phyloP scores from a whole-genome alignment of 1,140 invertebrate species.

The Drosophila repleta region DNA sequence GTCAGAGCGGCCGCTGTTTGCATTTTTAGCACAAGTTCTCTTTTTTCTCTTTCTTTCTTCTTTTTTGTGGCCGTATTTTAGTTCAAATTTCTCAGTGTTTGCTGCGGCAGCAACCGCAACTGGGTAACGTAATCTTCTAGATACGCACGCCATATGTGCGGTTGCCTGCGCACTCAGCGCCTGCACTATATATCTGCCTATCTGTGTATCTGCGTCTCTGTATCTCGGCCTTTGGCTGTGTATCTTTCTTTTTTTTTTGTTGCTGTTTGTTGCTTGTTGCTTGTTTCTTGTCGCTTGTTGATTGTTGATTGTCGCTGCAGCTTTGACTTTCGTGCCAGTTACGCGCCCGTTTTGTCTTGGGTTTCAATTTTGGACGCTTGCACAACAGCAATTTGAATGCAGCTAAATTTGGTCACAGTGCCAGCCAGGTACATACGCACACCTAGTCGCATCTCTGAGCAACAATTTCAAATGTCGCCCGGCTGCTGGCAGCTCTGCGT shows the following conservation, averaged over 20 bases:
- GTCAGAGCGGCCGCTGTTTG: conserved; percentile 65
- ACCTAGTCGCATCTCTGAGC: background rate
- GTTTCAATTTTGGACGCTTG: conserved; percentile 19
- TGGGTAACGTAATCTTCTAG: conserved; percentile 75
- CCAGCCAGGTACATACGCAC: background rate
- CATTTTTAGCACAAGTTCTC: conserved; percentile 75
- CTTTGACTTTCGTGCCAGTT: conserved; percentile 34
- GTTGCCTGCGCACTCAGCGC: conserved; percentile 19
- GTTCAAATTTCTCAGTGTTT: conserved; percentile 49
- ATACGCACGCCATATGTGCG: conserved; percentile 57
- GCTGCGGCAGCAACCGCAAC: conserved; percentile 56
- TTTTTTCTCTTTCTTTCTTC: conserved; percentile 25
- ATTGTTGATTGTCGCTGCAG: conserved; percentile 33
- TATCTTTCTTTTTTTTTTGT: conserved; percentile 17
- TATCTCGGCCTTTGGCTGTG: conserved; percentile 48
- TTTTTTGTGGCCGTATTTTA: conserved; percentile 55
- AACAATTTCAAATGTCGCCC: conserved; percentile 35
- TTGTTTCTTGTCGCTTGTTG: conserved; percentile 16
- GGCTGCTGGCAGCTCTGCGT: conserved; percentile 4
- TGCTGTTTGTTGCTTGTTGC: too few species aligned
- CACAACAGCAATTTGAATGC: conserved; percentile 18
- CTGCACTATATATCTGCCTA: conserved; percentile 26
- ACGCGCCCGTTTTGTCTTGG: conserved; percentile 28
- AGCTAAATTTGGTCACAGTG: background rate
- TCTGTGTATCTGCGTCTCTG: conserved; percentile 46